These are phyloP conservation scores for Tetragonula clypearis DNA, from an alignment of 1,140 invertebrate genomes.

Conservation along the genomic window DNA sequence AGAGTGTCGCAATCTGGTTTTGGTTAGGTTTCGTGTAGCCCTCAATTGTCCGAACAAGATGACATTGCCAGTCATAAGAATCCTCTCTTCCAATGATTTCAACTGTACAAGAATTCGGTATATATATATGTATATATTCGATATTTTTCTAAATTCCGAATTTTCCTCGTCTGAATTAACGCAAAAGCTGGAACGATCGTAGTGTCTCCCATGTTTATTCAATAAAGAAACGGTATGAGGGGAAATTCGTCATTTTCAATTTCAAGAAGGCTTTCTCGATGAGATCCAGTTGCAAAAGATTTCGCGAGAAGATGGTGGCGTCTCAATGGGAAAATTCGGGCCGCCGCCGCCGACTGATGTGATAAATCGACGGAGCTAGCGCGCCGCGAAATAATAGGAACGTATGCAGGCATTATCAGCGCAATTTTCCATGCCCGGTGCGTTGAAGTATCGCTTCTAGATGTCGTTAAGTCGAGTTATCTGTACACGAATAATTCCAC, in stretches of 20 bases:
- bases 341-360: background rate
- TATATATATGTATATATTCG: no score
- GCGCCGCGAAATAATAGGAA: constrained; percentile 18
- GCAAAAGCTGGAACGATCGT: no score
- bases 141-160: no score
- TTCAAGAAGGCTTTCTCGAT: no score
- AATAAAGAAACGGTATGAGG: no score
- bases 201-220: no score
- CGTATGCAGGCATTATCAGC: constrained; percentile 46
- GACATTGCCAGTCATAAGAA: no score
- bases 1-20: constrained; percentile 12
- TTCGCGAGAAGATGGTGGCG: background rate
- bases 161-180: no score
- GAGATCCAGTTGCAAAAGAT: no score
- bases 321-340: background rate
- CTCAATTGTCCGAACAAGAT: background rate
- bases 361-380: background rate
- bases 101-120: no score
- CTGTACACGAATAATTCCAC: constrained; percentile 54
- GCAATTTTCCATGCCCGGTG: constrained; percentile 42
- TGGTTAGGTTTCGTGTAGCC: background rate
- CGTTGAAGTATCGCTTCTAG: constrained; percentile 54
- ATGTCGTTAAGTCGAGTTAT: constrained; percentile 62
- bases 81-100: no score
- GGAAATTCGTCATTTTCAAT: no score